Evolutionary conservation across 2,797 vertebrate species (phyloP).

Genomic region (Iguana delicatissima): DNA sequence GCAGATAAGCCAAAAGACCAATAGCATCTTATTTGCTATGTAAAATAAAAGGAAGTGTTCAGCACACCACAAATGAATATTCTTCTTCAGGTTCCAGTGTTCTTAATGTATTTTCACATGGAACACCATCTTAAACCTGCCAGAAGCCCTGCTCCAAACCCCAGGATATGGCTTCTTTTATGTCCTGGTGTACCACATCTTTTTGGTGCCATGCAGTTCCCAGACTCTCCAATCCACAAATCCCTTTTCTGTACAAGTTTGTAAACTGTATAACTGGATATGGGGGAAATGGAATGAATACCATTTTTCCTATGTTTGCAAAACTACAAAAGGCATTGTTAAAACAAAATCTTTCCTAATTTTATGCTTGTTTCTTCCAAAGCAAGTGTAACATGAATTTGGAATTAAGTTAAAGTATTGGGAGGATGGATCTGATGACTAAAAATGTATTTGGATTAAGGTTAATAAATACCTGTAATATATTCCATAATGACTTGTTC

Average conservation of each 20-base stretch:
- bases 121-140: neutral
- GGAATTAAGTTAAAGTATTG: neutral
- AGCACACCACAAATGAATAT: neutral
- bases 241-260: too few relatives aligned
- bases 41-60: neutral
- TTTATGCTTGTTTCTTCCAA: too few relatives aligned
- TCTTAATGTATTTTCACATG: neutral
- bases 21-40: neutral
- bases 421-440: neutral
- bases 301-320: too few relatives aligned
- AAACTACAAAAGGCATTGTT: neutral
- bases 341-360: neutral
- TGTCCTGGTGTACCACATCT: too few relatives aligned
- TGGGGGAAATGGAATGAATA: too few relatives aligned
- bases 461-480: neutral
- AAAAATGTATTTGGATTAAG: neutral
- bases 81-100: neutral
- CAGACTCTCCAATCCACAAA: too few relatives aligned
- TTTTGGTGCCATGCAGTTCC: too few relatives aligned
- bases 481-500: neutral
- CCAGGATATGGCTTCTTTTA: neutral
- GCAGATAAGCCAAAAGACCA: neutral
- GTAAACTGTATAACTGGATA: too few relatives aligned
- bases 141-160: neutral
- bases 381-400: neutral